Percentiles rank a stretch among this genome's conserved stretches.
Conservation (phyloP, 2,113 vertebrate genomes). For the Pao palembangensis region DNA sequence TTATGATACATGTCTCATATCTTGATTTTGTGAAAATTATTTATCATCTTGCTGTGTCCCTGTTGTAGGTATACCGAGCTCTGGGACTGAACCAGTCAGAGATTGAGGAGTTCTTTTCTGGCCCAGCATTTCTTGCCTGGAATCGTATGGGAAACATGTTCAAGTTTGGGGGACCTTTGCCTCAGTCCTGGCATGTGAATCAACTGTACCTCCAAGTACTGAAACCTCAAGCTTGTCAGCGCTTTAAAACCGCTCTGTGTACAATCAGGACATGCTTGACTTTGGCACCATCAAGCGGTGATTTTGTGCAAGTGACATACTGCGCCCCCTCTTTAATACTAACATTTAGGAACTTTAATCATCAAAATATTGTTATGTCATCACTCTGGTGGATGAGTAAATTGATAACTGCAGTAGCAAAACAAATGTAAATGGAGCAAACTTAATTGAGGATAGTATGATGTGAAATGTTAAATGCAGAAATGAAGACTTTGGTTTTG, state of each 20-base stretch:
- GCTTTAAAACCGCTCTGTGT: not conserved
- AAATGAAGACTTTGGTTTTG: not conserved
- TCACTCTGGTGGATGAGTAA: no score
- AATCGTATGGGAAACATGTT: constrained; percentile 93
- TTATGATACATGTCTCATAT: not conserved
- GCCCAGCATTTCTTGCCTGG: constrained; percentile 95
- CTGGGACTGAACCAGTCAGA: constrained; percentile 89
- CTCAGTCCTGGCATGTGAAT: constrained; percentile 84
- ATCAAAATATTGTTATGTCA: no score
- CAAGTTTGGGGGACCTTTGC: constrained; percentile 85
- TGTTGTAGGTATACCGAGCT: constrained; percentile 83
- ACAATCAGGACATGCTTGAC: no score
- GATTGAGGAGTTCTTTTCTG: constrained; percentile 84
- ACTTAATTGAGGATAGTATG: no score
- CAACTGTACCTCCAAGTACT: constrained; percentile 88
- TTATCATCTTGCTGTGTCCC: not conserved
- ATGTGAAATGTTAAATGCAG: no score
- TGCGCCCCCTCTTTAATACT: no score
- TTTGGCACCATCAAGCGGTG: no score
- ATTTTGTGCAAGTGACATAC: no score
- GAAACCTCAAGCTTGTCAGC: not conserved
- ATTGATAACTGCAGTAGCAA: no score
- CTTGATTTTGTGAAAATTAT: not conserved
- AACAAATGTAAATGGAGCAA: no score
- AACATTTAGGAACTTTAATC: no score